Evolutionary conservation across 2,888 invertebrate genomes (phyloP).

Genomic region (Romanomermis culicivorax): DNA sequence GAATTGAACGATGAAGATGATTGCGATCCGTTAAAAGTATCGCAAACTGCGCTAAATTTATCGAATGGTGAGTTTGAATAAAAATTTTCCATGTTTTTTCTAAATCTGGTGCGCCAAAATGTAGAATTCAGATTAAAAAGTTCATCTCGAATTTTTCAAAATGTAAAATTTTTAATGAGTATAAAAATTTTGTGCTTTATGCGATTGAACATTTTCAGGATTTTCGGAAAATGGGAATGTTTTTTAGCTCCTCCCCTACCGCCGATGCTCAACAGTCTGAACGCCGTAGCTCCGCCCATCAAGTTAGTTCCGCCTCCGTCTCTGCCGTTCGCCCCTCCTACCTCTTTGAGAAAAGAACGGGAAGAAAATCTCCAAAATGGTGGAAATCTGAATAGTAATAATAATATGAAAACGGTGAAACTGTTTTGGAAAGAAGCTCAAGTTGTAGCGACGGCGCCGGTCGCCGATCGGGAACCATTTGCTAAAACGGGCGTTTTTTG

Average conservation of each 20-base stretch:
- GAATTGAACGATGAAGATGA: slow-evolving; percentile 68
- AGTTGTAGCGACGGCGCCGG: slow-evolving; percentile 21
- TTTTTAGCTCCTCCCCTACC: no score
- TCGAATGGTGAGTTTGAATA: no score
- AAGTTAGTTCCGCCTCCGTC: slow-evolving; percentile 25
- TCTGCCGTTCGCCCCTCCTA: slow-evolving; percentile 17
- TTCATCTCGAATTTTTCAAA: no score
- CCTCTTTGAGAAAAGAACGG: slow-evolving; percentile 11
- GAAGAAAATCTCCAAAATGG: not conserved
- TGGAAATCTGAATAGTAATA: slow-evolving; percentile 10
- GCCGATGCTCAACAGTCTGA: no score
- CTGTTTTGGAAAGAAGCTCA: slow-evolving; percentile 78
- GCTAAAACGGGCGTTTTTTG: slow-evolving; percentile 42
- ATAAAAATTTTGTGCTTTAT: no score
- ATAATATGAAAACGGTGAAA: slow-evolving; percentile 81
- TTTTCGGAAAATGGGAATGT: no score
- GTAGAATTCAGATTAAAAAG: no score
- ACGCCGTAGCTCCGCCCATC: no score
- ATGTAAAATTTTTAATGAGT: no score
- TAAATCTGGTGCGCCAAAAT: not conserved
- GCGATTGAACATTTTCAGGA: no score
- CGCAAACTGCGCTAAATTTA: no score
- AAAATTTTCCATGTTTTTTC: not conserved
- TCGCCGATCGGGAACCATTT: slow-evolving; percentile 17
- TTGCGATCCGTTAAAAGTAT: slow-evolving; percentile 16